Evolutionary conservation across 2,888 invertebrate genomes (phyloP).

Genomic region (Aspidiotus rigidus): DNA sequence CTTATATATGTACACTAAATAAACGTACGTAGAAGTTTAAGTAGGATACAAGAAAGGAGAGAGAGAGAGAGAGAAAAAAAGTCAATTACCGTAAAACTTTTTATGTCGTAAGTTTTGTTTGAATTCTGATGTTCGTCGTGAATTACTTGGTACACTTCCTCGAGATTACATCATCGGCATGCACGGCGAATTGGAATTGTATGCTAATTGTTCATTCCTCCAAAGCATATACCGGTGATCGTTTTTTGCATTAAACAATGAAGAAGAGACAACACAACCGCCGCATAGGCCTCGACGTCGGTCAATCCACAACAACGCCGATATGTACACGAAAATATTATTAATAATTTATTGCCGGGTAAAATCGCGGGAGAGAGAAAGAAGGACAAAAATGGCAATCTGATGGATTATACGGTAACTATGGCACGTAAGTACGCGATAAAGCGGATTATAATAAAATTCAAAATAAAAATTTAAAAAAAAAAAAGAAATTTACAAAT

Average conservation of each 20-base stretch:
- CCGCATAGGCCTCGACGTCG: not conserved
- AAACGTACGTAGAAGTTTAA: too few species aligned
- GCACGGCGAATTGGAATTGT: conserved; percentile 1
- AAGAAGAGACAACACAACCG: not conserved
- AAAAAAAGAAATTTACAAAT: not conserved
- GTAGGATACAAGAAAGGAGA: too few species aligned
- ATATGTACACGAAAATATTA: not conserved
- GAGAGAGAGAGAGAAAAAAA: not conserved
- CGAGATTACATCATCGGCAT: conserved; percentile 2
- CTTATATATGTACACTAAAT: too few species aligned
- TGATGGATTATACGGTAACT: not conserved
- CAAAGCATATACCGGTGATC: not conserved
- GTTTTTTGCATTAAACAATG: not conserved
- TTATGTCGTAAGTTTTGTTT: not conserved
- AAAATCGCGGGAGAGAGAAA: not conserved
- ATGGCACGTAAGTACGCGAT: not conserved
- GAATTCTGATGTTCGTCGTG: conserved; percentile 4
- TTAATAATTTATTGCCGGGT: too few species aligned
- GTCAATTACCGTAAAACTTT: not conserved
- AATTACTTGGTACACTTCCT: not conserved
- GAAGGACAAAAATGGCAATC: conserved; percentile 1
- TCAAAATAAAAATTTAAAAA: not conserved
- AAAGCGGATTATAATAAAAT: not conserved
- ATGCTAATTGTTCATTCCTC: not conserved
- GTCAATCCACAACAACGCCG: not conserved